phyloP scores from a whole-genome alignment of 2,888 invertebrate species.

The Acanthoscelides obtectus region DNA sequence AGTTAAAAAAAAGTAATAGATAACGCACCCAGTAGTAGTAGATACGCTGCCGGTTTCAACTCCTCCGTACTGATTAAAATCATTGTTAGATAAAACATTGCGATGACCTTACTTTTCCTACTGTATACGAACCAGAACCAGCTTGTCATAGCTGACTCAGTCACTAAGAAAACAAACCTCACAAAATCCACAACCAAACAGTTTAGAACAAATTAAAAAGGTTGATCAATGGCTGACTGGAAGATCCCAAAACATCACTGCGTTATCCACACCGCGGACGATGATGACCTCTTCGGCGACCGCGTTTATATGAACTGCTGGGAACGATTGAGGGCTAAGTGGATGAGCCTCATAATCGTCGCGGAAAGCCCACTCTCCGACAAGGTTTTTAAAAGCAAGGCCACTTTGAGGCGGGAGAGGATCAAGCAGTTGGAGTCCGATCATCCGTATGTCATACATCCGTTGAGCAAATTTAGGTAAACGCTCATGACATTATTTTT shows the following conservation, averaged over 20 bases:
- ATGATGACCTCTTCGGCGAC: not conserved
- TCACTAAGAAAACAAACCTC: not conserved
- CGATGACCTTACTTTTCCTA: too few species aligned
- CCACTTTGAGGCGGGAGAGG: slow-evolving; percentile 11
- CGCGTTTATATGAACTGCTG: not conserved
- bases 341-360: slow-evolving; percentile 2
- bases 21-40: too few species aligned
- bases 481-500: too few species aligned
- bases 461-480: slow-evolving; percentile 15
- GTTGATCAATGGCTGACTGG: not conserved
- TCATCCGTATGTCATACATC: slow-evolving; percentile 13
- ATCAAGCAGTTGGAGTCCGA: slow-evolving; percentile 10
- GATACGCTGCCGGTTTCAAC: too few species aligned
- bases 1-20: too few species aligned
- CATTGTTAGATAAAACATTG: too few species aligned
- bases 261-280: not conserved
- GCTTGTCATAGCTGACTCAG: not conserved
- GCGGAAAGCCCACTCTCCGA: slow-evolving; percentile 7
- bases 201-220: too few species aligned
- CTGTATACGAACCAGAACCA: not conserved
- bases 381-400: slow-evolving; percentile 12
- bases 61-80: too few species aligned
- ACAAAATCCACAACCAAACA: not conserved
- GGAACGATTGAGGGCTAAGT: not conserved
- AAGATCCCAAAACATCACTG: not conserved